Evolutionary conservation across 1,140 invertebrate species (phyloP).

Genomic region (Trichonephila clavipes): DNA sequence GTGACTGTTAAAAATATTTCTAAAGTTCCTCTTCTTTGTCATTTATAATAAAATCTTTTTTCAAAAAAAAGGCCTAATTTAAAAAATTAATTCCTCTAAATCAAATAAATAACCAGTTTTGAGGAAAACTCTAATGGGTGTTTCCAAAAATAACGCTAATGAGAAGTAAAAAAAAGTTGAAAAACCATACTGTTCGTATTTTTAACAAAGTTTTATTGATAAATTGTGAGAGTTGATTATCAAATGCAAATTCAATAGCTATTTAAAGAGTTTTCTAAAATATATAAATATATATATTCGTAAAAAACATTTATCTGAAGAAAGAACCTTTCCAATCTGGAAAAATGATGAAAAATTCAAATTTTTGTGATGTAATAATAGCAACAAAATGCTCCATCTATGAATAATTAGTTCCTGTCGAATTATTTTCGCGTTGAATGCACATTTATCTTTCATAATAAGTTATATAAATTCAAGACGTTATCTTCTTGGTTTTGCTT

Average conservation of each 20-base stretch:
- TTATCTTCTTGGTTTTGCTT: background rate
- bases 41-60: too few species aligned
- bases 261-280: background rate
- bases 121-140: background rate
- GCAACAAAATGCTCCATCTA: background rate
- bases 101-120: slow-evolving; percentile 9
- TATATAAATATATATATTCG: slow-evolving; percentile 1
- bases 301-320: background rate
- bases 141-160: slow-evolving; percentile 16
- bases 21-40: too few species aligned
- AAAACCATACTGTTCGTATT: background rate
- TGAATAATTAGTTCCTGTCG: background rate
- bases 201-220: slow-evolving; percentile 12
- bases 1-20: too few species aligned
- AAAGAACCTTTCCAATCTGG: background rate
- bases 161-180: background rate
- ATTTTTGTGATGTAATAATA: background rate
- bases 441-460: slow-evolving; percentile 9
- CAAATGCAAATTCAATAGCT: background rate
- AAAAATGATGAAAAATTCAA: background rate
- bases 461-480: background rate
- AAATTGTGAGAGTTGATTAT: background rate
- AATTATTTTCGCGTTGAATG: background rate
- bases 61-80: too few species aligned
- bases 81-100: background rate